Evolutionary conservation across 1,140 invertebrate genomes (phyloP), one percentile per base, ranked within the genome.

Genomic region (Acyrthosiphon pisum): DNA sequence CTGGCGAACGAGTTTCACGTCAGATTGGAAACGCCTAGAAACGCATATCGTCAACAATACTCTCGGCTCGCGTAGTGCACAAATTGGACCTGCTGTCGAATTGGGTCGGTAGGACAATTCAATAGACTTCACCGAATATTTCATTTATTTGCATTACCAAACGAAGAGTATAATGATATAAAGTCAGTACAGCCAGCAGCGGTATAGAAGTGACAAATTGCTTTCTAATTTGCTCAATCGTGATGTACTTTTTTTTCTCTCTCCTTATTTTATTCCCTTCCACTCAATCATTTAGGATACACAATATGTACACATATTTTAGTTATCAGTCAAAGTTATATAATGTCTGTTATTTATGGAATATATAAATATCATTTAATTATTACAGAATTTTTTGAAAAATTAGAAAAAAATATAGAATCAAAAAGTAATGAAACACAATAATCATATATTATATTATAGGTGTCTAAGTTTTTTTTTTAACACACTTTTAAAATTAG

Each of bases 21-120:
- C n/a, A 4, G 41, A 92, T 92, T 83, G 60, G 91, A 48, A 92
- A 92, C 91, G 91, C 90, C 90, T 91, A 91, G 90, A 91, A 91
- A 91, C 91, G 60, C 46, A 92, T 76, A 76, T 92, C 76, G 90
- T 76, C 23, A 83, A 92, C 91, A 50, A 81, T 81, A 53, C 68
- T 91, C 41, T 76, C 4, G 9, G 50, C 35, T 30, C 35, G 44
- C 68, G 90, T 91, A 91, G 83, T 91, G 37, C 41, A 83, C 90
- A 83, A 81, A 91, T 91, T 50, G 81, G 90, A 46, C 6, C 44
- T 83, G 22, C 44, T 83, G n/a, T 37, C 46, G 91, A 92, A 92
- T 83, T 46, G 26, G 91, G 90, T 91, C 60, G 90, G 90, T 76
- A 91, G 91, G 91, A 83, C 91, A 91, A 91, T 44, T 91, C 87